phyloP scores from a whole-genome alignment of 1,140 invertebrate genomes.

The Megalopta genalis region DNA sequence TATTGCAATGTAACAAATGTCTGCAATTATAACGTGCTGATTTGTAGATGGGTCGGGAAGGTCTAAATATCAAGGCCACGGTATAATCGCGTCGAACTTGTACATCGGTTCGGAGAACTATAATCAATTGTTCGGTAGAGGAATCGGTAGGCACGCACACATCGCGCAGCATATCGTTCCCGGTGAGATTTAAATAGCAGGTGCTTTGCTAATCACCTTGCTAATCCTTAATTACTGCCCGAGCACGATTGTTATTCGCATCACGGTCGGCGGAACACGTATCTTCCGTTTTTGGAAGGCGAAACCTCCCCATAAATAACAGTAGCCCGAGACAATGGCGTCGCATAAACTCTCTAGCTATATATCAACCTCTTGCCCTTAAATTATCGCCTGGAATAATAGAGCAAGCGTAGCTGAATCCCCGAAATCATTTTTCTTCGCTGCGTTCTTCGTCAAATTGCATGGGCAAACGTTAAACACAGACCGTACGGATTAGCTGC shows the following conservation, averaged over 20 bases:
- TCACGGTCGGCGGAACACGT: conserved; percentile 33
- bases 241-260: conserved; percentile 56
- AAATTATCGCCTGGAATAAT: conserved; percentile 63
- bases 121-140: conserved; percentile 45
- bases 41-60: too few relatives aligned
- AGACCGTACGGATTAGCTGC: conserved; percentile 10
- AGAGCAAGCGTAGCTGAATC: conserved; percentile 35
- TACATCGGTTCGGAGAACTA: neutral
- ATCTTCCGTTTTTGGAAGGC: conserved; percentile 60
- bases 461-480: conserved; percentile 18
- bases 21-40: too few relatives aligned
- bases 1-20: too few relatives aligned
- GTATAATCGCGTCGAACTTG: neutral
- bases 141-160: conserved; percentile 9
- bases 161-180: conserved; percentile 32
- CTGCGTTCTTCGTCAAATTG: conserved; percentile 16
- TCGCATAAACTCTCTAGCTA: conserved; percentile 49
- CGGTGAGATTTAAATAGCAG: conserved; percentile 61
- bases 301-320: conserved; percentile 59
- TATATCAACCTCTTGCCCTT: conserved; percentile 53
- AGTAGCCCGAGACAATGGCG: conserved; percentile 52
- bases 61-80: too few relatives aligned
- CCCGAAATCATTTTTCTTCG: conserved; percentile 46
- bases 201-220: conserved; percentile 59
- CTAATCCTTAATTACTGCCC: conserved; percentile 66